phyloP scores from a whole-genome alignment of 2,797 vertebrate species.

The Telmatherina bonti region DNA sequence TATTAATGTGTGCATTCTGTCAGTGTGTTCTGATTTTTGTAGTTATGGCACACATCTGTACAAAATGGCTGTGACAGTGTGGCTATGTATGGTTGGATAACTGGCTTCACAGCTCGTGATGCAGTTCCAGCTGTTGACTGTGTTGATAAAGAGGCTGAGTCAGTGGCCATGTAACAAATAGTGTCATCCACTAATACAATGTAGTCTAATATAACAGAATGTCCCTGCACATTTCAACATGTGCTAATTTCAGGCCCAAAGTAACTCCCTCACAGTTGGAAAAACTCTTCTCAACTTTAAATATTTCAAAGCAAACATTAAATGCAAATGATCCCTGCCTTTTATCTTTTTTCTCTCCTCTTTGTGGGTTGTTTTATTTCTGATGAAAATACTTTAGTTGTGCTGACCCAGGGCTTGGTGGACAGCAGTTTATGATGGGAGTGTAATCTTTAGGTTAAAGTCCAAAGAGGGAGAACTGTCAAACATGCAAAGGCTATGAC shows the following conservation, averaged over 20 bases:
- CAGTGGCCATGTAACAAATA: neutral
- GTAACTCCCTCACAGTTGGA: neutral
- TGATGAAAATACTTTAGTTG: neutral
- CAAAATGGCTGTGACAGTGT: neutral
- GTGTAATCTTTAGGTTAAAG: slow-evolving; percentile 49
- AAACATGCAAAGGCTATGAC: slow-evolving; percentile 48
- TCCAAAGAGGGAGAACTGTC: slow-evolving; percentile 35
- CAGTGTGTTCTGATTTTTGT: neutral
- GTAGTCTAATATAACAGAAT: neutral
- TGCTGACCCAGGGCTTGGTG: neutral
- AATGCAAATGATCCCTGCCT: slow-evolving; percentile 10
- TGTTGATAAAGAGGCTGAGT: neutral
- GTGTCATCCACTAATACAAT: neutral
- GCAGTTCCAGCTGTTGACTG: neutral
- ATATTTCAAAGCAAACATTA: slow-evolving; percentile 11
- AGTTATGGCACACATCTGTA: neutral
- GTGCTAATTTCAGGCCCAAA: neutral
- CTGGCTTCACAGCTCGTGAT: neutral
- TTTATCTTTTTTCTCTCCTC: neutral
- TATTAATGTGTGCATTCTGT: neutral
- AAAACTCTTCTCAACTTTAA: slow-evolving; percentile 8
- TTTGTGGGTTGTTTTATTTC: slow-evolving; percentile 2
- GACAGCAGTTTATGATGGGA: slow-evolving; percentile 13
- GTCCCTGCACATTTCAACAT: neutral
- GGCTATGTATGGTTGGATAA: neutral